Evolutionary conservation across 2,888 invertebrate genomes (phyloP).

Genomic region (Halictus ligatus): DNA sequence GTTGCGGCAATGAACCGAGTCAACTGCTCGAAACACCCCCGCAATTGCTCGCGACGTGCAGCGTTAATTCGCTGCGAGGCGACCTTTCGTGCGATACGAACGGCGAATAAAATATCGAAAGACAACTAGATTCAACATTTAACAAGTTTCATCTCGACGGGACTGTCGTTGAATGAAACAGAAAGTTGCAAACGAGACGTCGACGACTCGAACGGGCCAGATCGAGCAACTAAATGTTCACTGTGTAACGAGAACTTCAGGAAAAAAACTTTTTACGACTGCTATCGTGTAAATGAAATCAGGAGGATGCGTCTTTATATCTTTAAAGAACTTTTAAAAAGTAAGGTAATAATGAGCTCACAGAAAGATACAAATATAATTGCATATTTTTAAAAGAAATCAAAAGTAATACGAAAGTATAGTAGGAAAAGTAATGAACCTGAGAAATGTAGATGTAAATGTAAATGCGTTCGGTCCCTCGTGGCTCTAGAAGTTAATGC

Average conservation of each 20-base stretch:
- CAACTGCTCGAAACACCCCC: constrained; percentile 76
- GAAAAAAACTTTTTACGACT: too few species aligned
- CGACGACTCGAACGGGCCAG: too few species aligned
- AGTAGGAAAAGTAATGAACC: neutral
- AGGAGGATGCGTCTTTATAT: too few species aligned
- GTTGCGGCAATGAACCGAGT: constrained; percentile 77
- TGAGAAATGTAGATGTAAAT: neutral
- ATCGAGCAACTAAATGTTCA: too few species aligned
- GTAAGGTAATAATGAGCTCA: too few species aligned
- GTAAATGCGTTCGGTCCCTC: neutral
- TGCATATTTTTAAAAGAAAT: neutral
- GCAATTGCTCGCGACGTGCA: constrained; percentile 64
- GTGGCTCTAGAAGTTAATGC: too few species aligned
- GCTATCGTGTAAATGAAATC: too few species aligned
- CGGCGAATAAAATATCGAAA: neutral
- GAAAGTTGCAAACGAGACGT: too few species aligned
- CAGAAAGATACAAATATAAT: neutral
- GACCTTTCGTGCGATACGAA: constrained; percentile 37
- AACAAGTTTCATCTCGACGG: too few species aligned
- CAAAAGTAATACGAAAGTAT: neutral
- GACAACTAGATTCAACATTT: neutral
- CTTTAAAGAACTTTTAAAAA: too few species aligned
- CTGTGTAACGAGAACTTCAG: too few species aligned
- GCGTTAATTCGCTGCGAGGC: constrained; percentile 57
- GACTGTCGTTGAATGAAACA: too few species aligned